Evolutionary conservation across 37 sponge, comb jelly and placozoan genomes (phyloP).

Genomic region (Mnemiopsis leidyi): DNA sequence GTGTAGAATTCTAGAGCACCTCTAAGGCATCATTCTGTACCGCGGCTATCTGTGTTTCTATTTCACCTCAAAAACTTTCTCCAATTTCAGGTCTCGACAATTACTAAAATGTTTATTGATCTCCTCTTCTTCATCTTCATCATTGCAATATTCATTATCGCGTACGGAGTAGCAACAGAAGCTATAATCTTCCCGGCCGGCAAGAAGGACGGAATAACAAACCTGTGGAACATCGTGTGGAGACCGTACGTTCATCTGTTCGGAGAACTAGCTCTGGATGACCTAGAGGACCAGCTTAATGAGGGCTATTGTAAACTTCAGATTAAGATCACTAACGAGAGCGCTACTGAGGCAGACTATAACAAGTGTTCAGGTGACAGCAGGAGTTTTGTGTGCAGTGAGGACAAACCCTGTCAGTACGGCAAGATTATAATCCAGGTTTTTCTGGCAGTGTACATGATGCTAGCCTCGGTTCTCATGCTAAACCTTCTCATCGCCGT

Average conservation of each 20-base stretch:
- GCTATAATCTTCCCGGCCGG: background rate
- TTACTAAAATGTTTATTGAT: background rate
- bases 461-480: conserved; percentile 6
- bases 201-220: background rate
- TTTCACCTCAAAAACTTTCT: no score
- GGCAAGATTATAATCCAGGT: background rate
- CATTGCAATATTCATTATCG: background rate
- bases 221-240: conserved; percentile 1
- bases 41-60: no score
- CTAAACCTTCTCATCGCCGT: conserved; percentile 21
- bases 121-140: conserved; percentile 2
- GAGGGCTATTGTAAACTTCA: background rate
- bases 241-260: conserved; percentile 3
- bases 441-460: background rate
- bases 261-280: background rate
- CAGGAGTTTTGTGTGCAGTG: background rate
- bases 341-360: background rate
- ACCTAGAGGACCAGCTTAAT: background rate
- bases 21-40: no score
- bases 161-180: background rate
- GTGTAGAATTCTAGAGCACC: no score
- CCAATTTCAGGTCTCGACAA: conserved; percentile 4
- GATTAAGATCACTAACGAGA: background rate
- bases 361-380: background rate
- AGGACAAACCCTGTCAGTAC: background rate